Base-by-base conservation (phyloP, 2,888 invertebrate species). In the Xestia c-nigrum region DNA sequence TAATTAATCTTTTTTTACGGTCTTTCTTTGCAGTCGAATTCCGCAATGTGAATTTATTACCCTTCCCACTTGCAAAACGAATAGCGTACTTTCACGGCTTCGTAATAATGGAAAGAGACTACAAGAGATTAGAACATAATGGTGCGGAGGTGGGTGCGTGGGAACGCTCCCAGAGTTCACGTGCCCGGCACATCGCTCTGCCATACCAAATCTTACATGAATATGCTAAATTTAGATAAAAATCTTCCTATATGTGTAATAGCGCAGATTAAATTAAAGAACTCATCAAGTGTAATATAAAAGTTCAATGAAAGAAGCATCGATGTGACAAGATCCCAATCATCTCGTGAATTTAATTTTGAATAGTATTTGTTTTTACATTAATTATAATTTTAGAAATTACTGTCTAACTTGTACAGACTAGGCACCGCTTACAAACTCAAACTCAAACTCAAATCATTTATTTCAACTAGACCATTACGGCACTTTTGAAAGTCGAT, bases 91-190 rank as follows among this genome's bases (percentile, higher is more conserved):
- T 96, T 96, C 96, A 94, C 96, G 92, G 94, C 94, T 93, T 94
- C 92, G 93, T 94, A 95, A 95, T 96, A 96, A 95, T 95, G 93
- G 93, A 95, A 96, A 94, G 94, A 95, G 94, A 95, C 94, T 95
- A 91, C 92, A 93, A 95, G 95, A 96, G 95, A 96, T 96, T 96
- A 95, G 94, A 96, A 95, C 95, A 96, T 96, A 96, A 96, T 96
- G 92, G 94, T 95, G 95, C 93, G 95, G 95, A 96, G 96, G 96
- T 95, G 96, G 95, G 91, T 93, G 95, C 96, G 96, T 96, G 96
- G 96, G 96, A 96, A 96, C 93, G 93, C 96, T 96, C 96, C 96
- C 96, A 96, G 96, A 94, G 94, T 94, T 96, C 95, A 95, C 94
- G 95, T 95, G 95, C 94, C 93, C 90, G 90, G 90, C 93, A 93